Conservation (phyloP, 1,140 invertebrate genomes). For the Colletes latitarsis region DNA sequence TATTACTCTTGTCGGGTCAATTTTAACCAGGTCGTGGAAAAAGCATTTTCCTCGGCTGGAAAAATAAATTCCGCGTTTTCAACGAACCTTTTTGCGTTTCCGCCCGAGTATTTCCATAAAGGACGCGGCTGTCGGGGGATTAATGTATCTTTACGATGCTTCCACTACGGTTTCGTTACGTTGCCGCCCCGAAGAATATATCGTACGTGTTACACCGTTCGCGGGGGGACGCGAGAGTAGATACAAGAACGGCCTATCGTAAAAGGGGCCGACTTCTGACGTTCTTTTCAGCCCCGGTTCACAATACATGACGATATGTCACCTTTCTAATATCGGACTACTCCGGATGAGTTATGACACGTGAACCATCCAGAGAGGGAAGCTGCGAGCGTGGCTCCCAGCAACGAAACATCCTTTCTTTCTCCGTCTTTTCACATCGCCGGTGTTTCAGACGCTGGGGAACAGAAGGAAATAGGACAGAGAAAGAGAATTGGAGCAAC, state of each 20-base stretch:
- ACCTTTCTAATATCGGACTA: slow-evolving; percentile 45
- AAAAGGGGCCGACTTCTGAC: slow-evolving; percentile 28
- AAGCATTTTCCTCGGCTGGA: too few relatives aligned
- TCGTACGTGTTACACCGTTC: background rate
- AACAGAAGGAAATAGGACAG: background rate
- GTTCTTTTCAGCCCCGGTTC: background rate
- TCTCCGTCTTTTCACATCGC: background rate
- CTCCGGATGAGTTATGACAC: slow-evolving; percentile 33
- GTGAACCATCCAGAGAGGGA: slow-evolving; percentile 19
- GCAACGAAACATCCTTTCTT: slow-evolving; percentile 18
- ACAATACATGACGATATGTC: slow-evolving; percentile 45
- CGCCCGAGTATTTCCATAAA: background rate
- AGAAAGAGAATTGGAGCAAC: slow-evolving; percentile 1
- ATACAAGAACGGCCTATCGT: background rate
- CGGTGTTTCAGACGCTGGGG: background rate
- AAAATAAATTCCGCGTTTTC: slow-evolving; percentile 22
- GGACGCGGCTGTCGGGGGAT: slow-evolving; percentile 23
- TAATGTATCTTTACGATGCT: slow-evolving; percentile 35
- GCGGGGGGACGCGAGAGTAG: background rate
- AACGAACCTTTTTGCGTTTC: background rate
- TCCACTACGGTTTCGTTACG: slow-evolving; percentile 13
- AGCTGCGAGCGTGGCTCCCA: background rate
- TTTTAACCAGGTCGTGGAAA: background rate
- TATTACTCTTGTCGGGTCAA: slow-evolving; percentile 8
- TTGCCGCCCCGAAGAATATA: slow-evolving; percentile 25